A percentile compares a stretch with the other conserved stretches of the same genome.
Evolutionary conservation across 2,113 vertebrate species (phyloP).

Genomic region (Ophthalmolycus amberensis): DNA sequence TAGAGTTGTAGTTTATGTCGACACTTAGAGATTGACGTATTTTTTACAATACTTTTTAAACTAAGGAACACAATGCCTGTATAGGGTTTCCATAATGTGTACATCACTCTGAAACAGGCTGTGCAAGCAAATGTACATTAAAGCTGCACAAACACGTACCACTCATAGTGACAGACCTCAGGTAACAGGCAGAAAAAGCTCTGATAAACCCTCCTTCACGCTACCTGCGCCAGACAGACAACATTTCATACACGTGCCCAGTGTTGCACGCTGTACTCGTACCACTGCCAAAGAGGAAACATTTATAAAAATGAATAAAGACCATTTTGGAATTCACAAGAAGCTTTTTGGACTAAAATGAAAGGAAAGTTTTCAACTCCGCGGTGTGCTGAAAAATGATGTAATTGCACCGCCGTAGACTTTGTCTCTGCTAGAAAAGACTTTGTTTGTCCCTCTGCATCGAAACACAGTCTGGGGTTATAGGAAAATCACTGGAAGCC

Average conservation of each 20-base stretch:
- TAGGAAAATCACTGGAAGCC: constrained; percentile 65
- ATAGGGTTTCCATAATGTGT: neutral
- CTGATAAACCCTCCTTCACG: neutral
- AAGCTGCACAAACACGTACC: neutral
- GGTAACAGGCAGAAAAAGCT: neutral
- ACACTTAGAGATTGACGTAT: neutral
- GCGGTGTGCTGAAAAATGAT: neutral
- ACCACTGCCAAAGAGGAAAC: neutral
- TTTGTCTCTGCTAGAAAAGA: neutral
- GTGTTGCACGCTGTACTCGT: neutral
- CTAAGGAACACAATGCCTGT: neutral
- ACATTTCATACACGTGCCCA: neutral
- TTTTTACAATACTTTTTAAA: neutral
- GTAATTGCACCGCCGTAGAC: neutral
- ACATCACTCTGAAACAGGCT: neutral
- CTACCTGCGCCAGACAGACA: neutral
- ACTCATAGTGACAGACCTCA: neutral
- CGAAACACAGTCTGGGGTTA: constrained; percentile 32
- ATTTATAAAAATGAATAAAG: neutral
- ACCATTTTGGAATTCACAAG: neutral
- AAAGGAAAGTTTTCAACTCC: neutral
- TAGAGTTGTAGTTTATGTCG: neutral
- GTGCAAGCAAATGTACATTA: neutral
- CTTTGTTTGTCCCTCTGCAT: constrained; percentile 36
- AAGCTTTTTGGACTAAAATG: neutral